A percentile compares a stretch with the other conserved stretches of the same genome.
Evolutionary conservation across 2,888 invertebrate genomes (phyloP).

Genomic region (Quadroppia sp.): DNA sequence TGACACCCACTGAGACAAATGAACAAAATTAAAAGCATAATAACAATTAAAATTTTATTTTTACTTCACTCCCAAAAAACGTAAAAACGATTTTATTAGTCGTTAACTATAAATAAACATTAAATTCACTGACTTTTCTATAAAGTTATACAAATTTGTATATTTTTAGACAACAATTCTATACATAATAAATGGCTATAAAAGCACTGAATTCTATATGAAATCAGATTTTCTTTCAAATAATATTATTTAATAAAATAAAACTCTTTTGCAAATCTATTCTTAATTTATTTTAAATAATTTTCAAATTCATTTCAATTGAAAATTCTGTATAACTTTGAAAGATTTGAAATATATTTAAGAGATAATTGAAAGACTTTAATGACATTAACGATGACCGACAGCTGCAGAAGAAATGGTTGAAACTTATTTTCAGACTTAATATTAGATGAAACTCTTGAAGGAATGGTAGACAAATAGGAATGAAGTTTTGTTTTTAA

Average conservation of each 20-base stretch:
- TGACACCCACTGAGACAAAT: conserved; percentile 36
- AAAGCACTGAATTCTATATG: too few relatives aligned
- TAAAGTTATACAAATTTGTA: neutral
- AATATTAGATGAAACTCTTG: neutral
- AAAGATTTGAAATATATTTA: too few relatives aligned
- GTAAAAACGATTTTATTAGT: neutral
- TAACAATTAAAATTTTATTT: conserved; percentile 34
- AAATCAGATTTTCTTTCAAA: too few relatives aligned
- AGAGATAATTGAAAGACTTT: neutral
- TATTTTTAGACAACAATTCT: neutral
- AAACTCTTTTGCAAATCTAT: too few relatives aligned
- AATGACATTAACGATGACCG: conserved; percentile 4
- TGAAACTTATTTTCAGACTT: neutral
- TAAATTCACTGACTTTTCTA: neutral
- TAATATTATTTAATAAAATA: too few relatives aligned
- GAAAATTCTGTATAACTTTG: too few relatives aligned
- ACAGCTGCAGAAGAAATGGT: neutral
- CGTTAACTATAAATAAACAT: conserved; percentile 13
- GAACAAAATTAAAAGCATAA: conserved; percentile 32
- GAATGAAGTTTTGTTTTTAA: conserved; percentile 25
- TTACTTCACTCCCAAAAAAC: neutral
- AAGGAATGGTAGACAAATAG: too few relatives aligned
- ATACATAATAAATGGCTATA: too few relatives aligned
- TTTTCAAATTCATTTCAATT: too few relatives aligned
- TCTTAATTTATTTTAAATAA: neutral